Percentiles rank a stretch among this genome's conserved stretches.
Conservation (phyloP, 2,113 vertebrate species). For the Cynoglossus semilaevis region DNA sequence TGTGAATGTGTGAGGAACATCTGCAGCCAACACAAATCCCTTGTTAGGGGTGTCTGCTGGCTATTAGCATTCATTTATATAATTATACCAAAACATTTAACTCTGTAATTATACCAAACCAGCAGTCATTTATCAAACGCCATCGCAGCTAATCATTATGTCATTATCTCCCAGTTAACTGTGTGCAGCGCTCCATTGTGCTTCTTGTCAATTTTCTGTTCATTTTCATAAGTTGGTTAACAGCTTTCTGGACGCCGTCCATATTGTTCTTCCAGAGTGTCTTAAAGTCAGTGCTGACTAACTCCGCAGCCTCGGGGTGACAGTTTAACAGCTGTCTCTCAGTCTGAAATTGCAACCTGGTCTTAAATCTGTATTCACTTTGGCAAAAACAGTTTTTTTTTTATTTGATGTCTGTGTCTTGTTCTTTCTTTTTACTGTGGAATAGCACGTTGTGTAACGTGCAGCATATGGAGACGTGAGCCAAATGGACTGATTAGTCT, state of each 20-base stretch:
- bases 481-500: constrained; percentile 12
- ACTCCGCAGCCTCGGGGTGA: constrained; percentile 7
- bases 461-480: neutral
- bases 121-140: constrained; percentile 60
- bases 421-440: neutral
- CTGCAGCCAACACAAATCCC: constrained; percentile 44
- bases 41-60: constrained; percentile 41
- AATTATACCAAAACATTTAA: constrained; percentile 48
- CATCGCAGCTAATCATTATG: constrained; percentile 39
- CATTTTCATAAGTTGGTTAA: constrained; percentile 54
- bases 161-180: constrained; percentile 61
- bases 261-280: constrained; percentile 43
- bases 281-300: constrained; percentile 12
- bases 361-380: neutral
- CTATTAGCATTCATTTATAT: constrained; percentile 54
- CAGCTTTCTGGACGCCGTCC: constrained; percentile 55
- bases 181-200: constrained; percentile 52
- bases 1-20: constrained; percentile 41
- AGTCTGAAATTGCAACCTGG: constrained; percentile 9
- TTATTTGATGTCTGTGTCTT: neutral
- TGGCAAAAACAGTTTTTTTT: constrained; percentile 7
- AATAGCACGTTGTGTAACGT: constrained; percentile 5
- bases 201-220: constrained; percentile 47
- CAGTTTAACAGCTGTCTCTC: neutral
- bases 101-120: constrained; percentile 48